Evolutionary conservation across 2,888 invertebrate species (phyloP).

Genomic region (Eucriotettix oculatus): DNA sequence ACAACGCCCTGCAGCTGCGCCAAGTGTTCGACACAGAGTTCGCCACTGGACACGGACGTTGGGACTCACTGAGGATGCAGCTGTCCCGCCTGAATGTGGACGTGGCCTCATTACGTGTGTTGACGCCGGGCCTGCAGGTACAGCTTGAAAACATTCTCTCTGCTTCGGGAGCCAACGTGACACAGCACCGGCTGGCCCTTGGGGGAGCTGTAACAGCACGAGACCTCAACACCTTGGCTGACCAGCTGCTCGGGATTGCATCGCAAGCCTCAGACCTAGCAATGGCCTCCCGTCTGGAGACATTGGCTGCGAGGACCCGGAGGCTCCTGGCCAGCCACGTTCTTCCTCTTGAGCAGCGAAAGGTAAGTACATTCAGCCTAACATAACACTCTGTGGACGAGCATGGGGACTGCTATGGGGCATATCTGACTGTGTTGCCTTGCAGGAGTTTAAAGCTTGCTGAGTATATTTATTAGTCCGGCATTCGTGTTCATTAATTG

Average conservation of each 20-base stretch:
- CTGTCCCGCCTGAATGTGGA: conserved; percentile 32
- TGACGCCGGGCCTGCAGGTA: conserved; percentile 17
- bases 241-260: conserved; percentile 47
- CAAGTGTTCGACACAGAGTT: conserved; percentile 49
- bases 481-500: too few relatives aligned
- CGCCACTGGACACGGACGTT: conserved; percentile 44
- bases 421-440: too few relatives aligned
- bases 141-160: conserved; percentile 38
- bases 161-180: conserved; percentile 42
- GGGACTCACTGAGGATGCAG: conserved; percentile 30
- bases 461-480: too few relatives aligned
- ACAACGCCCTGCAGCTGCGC: conserved; percentile 52
- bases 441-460: too few relatives aligned
- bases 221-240: conserved; percentile 27
- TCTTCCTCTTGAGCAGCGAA: conserved; percentile 42
- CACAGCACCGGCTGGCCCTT: conserved; percentile 30
- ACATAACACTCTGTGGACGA: background rate
- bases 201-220: background rate
- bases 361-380: conserved; percentile 8
- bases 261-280: conserved; percentile 51
- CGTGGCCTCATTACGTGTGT: conserved; percentile 33
- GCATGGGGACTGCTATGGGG: background rate
- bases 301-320: conserved; percentile 45
- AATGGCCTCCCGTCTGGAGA: conserved; percentile 55
- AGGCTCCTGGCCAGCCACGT: conserved; percentile 45